These are phyloP conservation scores for Epinephelus fuscoguttatus DNA, from an alignment of 2,113 vertebrate species.

Conservation along the genomic window DNA sequence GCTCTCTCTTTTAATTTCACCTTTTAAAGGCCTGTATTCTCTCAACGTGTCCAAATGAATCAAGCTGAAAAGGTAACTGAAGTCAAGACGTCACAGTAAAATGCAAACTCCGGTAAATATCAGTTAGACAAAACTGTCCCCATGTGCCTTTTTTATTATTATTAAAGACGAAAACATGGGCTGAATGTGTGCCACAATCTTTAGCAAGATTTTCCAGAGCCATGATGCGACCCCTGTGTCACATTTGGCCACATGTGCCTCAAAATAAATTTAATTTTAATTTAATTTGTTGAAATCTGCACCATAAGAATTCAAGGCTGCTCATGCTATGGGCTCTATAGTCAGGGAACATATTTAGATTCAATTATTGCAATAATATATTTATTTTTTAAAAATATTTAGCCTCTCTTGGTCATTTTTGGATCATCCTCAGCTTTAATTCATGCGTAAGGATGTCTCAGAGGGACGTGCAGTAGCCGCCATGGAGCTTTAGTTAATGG, in stretches of 20 bases:
- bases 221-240: background rate
- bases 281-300: background rate
- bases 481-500: conserved; percentile 79
- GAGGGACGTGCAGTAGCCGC: conserved; percentile 24
- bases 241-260: background rate
- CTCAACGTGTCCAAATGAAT: background rate
- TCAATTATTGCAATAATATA: background rate
- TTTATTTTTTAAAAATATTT: background rate
- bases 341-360: background rate
- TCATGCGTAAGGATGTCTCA: conserved; percentile 7
- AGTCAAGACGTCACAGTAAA: background rate
- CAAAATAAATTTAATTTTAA: background rate
- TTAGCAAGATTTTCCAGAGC: background rate
- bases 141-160: background rate
- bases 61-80: background rate
- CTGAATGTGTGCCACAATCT: background rate
- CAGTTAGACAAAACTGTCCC: background rate
- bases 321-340: background rate
- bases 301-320: too few relatives aligned
- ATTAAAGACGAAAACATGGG: background rate
- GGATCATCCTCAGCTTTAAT: background rate
- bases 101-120: background rate
- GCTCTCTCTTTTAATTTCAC: background rate
- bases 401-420: background rate
- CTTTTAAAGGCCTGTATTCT: background rate